Base-by-base conservation (phyloP, 2,113 vertebrate species). In the Urocitellus parryii region DNA sequence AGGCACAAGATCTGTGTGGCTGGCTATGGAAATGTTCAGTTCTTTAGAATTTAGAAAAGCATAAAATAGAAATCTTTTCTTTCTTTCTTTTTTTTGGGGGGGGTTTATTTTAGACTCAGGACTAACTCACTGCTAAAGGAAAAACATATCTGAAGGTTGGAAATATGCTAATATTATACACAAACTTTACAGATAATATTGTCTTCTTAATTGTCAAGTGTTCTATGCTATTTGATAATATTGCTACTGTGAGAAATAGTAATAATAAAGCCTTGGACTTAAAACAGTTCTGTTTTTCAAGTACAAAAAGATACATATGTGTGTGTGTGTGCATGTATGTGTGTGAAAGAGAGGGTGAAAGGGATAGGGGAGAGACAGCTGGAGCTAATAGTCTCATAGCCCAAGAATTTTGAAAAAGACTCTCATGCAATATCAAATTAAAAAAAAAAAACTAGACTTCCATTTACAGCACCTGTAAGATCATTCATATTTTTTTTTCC, bases 1-100 rank as follows among this genome's bases (percentile, higher is more conserved):
- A 99, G 99, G 99, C 99, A 99, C 99, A 99, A 99, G 98, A 91
- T 98, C 98, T 98, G 98, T 98, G 98, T 98, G 97, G 96, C 97
- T 97, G 97, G 96, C 95, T 94, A 96, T 39, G 79, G 27, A 18
- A 78, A 98, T 93, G 61, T 94, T 87, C 93, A 14, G 72, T 84
- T 92, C 84, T 67, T 81, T 37, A 61, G 77, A 95, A 90, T 88
- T 95, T 91, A 83, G 89, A 83, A 68, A 82, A 89, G 96, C 81
- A 86, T 10, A 91, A 90, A 67, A 87, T 10, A 91, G 82, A 87
- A 97, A 96, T 63, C 22, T 27, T 27, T 61, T 45, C 45, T 45
- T 45, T 45, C 89, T 67, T 25, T 3, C 0, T 27, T 25, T 63
- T 25, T 63, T 27, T 42, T 42, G 42, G 42, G 42, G 42, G 42